These are phyloP conservation scores for Catostylus mosaicus DNA, from an alignment of 30 jellyfish, hydroid and myxozoan genomes.

Conservation along the genomic window DNA sequence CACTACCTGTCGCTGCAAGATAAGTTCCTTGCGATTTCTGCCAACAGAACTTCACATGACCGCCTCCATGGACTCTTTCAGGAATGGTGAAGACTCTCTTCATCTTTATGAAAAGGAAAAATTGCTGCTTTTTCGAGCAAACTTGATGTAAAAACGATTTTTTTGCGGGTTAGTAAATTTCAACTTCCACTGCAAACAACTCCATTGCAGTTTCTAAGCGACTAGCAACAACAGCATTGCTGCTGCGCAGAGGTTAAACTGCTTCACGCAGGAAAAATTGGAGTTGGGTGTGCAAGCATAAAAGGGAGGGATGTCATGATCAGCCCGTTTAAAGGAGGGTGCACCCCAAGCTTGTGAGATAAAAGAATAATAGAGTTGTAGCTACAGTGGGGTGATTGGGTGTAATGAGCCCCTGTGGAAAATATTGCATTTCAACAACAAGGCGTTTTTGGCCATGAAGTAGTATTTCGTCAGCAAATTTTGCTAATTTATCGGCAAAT, in stretches of 20 bases:
- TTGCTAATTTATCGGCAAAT: no score
- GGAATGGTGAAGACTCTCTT: constrained; percentile 97
- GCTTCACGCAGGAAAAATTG: no score
- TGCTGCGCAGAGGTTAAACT: constrained; percentile 35
- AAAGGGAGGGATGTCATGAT: no score
- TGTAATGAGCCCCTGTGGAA: no score
- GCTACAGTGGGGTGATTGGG: no score
- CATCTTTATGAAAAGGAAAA: background rate
- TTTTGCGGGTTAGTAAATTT: background rate
- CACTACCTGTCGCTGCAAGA: constrained; percentile 90
- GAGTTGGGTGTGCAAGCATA: no score
- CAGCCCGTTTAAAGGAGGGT: no score
- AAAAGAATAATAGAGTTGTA: no score
- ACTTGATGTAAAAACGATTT: background rate
- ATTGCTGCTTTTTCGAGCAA: background rate
- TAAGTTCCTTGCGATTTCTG: constrained; percentile 92
- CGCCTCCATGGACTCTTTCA: constrained; percentile 95
- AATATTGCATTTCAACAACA: no score
- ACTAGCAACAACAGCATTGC: constrained; percentile 56
- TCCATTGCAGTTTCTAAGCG: constrained; percentile 57
- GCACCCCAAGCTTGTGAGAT: no score
- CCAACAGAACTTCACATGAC: constrained; percentile 84
- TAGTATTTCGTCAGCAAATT: no score
- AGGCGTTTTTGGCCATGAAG: no score
- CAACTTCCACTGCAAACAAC: constrained; percentile 28